Evolutionary conservation across 2,888 invertebrate species (phyloP).

Genomic region (Trachelus iudaicus): DNA sequence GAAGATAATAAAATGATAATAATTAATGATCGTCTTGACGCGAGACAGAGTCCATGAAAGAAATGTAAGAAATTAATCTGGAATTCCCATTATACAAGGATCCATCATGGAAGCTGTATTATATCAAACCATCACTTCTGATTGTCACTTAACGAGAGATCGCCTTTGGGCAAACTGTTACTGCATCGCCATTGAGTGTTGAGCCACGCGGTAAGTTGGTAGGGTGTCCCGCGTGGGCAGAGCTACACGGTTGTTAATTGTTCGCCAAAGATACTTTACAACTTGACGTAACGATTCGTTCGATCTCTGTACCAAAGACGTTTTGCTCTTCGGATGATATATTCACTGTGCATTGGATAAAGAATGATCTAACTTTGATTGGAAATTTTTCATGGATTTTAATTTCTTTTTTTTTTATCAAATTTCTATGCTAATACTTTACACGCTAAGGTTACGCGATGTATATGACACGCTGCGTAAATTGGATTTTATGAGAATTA

Average conservation of each 20-base stretch:
- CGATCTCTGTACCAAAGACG: neutral
- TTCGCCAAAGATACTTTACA: constrained; percentile 58
- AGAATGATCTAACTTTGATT: neutral
- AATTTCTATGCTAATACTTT: neutral
- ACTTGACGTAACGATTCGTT: neutral
- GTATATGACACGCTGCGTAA: neutral
- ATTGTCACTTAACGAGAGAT: constrained; percentile 63
- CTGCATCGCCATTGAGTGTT: constrained; percentile 30
- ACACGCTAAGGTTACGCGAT: neutral
- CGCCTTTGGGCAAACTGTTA: constrained; percentile 56
- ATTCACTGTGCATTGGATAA: neutral
- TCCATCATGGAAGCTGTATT: constrained; percentile 22
- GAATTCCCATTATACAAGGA: neutral
- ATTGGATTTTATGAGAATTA: neutral
- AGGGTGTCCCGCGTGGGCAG: constrained; percentile 42
- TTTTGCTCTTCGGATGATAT: neutral
- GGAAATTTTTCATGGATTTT: neutral
- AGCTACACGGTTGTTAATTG: constrained; percentile 54
- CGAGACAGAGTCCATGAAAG: neutral
- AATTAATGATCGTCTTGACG: neutral
- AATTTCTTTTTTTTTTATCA: neutral
- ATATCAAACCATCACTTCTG: constrained; percentile 55
- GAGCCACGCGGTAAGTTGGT: constrained; percentile 18
- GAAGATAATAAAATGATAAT: neutral
- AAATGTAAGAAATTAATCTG: neutral